Percentiles rank a stretch among this genome's conserved stretches.
Evolutionary conservation across 2,797 vertebrate genomes (phyloP).

Genomic region (Chiroxiphia lanceolata): DNA sequence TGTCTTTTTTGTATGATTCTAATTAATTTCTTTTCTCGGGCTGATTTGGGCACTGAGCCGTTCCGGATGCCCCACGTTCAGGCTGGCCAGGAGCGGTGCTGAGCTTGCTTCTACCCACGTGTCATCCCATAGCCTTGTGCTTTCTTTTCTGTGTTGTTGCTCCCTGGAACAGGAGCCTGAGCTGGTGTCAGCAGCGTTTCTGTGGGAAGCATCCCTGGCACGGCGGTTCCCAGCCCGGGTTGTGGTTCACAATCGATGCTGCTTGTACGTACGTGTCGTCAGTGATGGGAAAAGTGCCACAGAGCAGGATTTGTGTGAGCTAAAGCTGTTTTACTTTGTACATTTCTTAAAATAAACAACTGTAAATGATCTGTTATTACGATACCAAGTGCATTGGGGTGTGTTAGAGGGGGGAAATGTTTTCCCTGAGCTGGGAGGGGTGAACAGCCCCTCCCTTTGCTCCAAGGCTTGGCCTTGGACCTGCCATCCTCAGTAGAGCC

Average conservation of each 20-base stretch:
- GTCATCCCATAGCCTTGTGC: background rate
- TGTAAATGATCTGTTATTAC: constrained; percentile 30
- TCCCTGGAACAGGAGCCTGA: background rate
- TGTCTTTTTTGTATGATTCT: background rate
- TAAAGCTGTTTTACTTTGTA: constrained; percentile 64
- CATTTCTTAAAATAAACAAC: constrained; percentile 72
- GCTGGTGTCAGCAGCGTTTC: constrained; percentile 57
- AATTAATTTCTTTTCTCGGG: background rate
- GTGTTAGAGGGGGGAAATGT: background rate
- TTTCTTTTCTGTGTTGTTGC: background rate
- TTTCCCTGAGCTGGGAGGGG: background rate
- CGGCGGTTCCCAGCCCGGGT: background rate
- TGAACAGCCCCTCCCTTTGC: background rate
- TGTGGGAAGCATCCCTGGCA: constrained; percentile 61
- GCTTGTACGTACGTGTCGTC: constrained; percentile 72
- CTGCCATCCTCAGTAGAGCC: background rate
- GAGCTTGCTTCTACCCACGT: background rate
- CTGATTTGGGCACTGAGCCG: background rate
- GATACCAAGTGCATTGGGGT: background rate
- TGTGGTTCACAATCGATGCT: constrained; percentile 57
- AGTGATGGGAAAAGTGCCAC: constrained; percentile 3
- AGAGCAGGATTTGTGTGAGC: constrained; percentile 53
- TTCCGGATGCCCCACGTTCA: background rate
- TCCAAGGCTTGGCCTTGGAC: background rate
- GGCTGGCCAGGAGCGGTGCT: background rate